Conservation (phyloP, 2,888 invertebrate species). For the Drosophila borborema region DNA sequence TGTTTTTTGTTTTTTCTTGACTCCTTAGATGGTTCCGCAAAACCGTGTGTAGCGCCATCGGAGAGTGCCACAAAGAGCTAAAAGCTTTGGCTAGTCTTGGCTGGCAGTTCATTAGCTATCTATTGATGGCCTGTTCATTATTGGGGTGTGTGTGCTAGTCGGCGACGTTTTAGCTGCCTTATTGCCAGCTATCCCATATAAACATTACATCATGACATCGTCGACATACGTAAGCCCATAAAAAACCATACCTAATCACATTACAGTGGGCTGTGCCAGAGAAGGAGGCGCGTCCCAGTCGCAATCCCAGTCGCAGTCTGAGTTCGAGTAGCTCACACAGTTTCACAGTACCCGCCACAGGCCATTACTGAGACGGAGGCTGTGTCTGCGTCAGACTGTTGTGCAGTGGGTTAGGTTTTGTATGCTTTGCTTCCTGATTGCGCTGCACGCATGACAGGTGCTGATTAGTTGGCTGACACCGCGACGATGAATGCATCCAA, state of each 20-base stretch:
- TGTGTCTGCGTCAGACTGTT: conserved; percentile 8
- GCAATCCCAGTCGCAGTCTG: conserved; percentile 1
- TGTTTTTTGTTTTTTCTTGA: neutral
- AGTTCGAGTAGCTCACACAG: neutral
- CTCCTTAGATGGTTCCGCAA: conserved; percentile 5
- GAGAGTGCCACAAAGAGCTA: neutral
- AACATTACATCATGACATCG: conserved; percentile 51
- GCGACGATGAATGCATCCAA: conserved; percentile 49
- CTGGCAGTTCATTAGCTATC: conserved; percentile 44
- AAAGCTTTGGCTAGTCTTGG: conserved; percentile 15
- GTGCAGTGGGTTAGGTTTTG: conserved; percentile 47
- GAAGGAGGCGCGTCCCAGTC: conserved; percentile 16
- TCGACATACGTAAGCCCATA: conserved; percentile 47
- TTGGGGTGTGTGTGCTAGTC: conserved; percentile 42
- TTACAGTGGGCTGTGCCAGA: conserved; percentile 40
- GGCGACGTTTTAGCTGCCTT: conserved; percentile 30
- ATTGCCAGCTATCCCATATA: conserved; percentile 46
- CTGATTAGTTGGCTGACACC: conserved; percentile 70
- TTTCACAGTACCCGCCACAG: conserved; percentile 21
- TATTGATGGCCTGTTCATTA: conserved; percentile 44
- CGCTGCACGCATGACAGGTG: conserved; percentile 74
- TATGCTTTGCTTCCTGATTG: conserved; percentile 71
- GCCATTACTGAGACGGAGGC: conserved; percentile 33
- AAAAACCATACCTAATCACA: conserved; percentile 54
- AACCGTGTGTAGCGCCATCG: neutral